Conservation (phyloP, 2,113 vertebrate genomes). For the Mionectes macconnelli region DNA sequence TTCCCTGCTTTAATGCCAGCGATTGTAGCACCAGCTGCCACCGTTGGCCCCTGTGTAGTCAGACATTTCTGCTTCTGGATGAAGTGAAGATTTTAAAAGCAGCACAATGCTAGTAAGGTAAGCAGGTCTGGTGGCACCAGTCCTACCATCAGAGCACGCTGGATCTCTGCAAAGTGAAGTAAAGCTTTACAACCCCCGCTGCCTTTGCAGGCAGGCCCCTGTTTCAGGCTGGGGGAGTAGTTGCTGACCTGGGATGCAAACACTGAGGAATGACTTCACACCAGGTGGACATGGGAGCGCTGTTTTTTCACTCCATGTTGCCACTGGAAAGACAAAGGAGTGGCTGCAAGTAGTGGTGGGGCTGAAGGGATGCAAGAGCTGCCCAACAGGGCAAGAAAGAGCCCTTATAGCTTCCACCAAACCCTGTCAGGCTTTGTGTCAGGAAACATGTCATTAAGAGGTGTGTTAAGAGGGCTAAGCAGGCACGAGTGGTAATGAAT, state of each 20-base stretch:
- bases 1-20: not conserved
- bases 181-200: not conserved
- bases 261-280: not conserved
- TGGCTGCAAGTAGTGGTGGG: not conserved
- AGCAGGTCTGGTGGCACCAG: not conserved
- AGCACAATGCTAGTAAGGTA: not conserved
- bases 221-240: not conserved
- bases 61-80: not conserved
- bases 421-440: not conserved
- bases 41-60: not conserved
- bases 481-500: not conserved
- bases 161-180: not conserved
- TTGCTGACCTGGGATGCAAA: not conserved
- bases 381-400: not conserved
- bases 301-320: not conserved
- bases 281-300: rapidly evolving
- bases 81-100: not conserved
- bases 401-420: not conserved
- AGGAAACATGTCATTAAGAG: not conserved
- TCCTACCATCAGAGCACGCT: not conserved
- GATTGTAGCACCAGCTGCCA: not conserved
- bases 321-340: not conserved
- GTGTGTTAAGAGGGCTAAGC: not conserved
- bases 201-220: not conserved
- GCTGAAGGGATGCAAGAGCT: not conserved